Conservation (phyloP, 37 sponge, comb jelly and placozoan genomes). For the Haliclona indistincta region DNA sequence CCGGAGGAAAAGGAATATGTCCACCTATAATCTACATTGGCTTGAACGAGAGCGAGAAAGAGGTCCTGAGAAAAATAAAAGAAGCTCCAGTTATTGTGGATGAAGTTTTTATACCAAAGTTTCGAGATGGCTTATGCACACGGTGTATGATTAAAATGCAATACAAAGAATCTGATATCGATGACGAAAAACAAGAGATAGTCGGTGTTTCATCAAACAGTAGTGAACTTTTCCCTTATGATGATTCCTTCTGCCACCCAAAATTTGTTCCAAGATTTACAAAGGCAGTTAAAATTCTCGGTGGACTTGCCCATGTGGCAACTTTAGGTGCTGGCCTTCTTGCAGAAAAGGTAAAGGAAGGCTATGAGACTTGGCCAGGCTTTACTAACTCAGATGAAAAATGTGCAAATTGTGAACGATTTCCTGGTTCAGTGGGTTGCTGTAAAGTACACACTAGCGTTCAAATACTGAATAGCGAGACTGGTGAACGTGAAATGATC, state of each 20-base stretch:
- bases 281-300: neutral
- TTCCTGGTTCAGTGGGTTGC: slow-evolving; percentile 23
- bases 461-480: too few species aligned
- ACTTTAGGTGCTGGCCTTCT: slow-evolving; percentile 7
- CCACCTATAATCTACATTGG: too few species aligned
- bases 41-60: too few species aligned
- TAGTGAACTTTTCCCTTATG: neutral
- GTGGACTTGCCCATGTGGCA: slow-evolving; percentile 22
- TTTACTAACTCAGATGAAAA: slow-evolving; percentile 20
- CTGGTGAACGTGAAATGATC: too few species aligned
- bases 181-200: neutral
- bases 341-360: neutral
- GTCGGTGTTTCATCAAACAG: neutral
- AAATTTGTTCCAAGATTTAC: slow-evolving; percentile 22
- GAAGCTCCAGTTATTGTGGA: neutral
- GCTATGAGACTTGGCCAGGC: slow-evolving; percentile 25
- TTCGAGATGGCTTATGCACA: neutral
- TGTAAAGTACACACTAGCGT: neutral
- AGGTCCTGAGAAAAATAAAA: too few species aligned
- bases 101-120: neutral
- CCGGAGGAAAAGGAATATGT: neutral
- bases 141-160: neutral
- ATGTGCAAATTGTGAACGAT: slow-evolving; percentile 11
- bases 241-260: slow-evolving; percentile 38
- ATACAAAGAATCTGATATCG: neutral